phyloP scores from a whole-genome alignment of 2,797 vertebrate genomes.

The Pangasius mekongensis region DNA sequence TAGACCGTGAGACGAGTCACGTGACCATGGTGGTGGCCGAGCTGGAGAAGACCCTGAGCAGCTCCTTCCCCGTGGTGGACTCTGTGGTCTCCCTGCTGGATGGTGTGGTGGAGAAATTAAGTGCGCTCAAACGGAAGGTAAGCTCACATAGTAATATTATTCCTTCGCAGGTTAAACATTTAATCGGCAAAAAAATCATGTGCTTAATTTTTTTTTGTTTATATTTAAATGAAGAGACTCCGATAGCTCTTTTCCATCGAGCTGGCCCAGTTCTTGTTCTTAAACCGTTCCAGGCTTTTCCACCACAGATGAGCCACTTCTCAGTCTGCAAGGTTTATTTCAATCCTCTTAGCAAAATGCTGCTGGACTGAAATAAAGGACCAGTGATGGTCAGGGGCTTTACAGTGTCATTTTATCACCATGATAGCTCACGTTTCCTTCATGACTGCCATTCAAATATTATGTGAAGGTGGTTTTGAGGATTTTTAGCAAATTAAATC shows the following conservation, averaged over 20 bases:
- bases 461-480: background rate
- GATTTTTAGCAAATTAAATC: background rate
- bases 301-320: background rate
- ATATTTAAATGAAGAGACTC: background rate
- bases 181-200: background rate
- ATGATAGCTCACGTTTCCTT: background rate
- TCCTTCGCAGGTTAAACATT: background rate
- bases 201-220: background rate
- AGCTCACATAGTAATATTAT: background rate
- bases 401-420: background rate
- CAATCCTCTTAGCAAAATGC: background rate
- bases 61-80: slow-evolving; percentile 90
- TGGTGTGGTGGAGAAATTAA: slow-evolving; percentile 97
- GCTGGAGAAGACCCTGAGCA: slow-evolving; percentile 95
- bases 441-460: background rate
- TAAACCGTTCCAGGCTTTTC: background rate
- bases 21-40: slow-evolving; percentile 98
- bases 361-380: background rate
- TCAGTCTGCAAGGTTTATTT: background rate
- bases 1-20: slow-evolving; percentile 96
- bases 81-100: slow-evolving; percentile 96
- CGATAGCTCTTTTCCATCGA: background rate
- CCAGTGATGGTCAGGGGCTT: background rate
- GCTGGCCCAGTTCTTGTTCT: background rate
- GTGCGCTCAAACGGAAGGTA: slow-evolving; percentile 96